Evolutionary conservation across 2,797 vertebrate species (phyloP).

Genomic region (Netta rufina): DNA sequence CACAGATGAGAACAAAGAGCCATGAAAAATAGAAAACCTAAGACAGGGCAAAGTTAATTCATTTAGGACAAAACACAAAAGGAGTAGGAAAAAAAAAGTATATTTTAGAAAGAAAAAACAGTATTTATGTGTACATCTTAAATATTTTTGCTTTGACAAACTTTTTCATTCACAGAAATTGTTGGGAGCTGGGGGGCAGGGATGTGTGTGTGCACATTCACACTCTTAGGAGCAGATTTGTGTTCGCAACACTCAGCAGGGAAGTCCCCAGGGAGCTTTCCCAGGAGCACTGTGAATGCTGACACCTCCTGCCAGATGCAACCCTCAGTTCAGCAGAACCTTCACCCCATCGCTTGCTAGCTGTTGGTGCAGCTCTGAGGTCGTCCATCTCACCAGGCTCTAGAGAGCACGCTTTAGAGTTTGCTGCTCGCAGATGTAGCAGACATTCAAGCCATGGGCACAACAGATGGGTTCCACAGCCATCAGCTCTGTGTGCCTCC

Average conservation of each 20-base stretch:
- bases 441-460: fast-evolving
- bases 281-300: fast-evolving
- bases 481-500: neutral
- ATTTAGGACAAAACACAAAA: neutral
- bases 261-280: neutral
- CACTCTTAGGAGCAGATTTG: neutral
- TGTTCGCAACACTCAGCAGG: neutral
- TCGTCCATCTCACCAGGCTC: neutral
- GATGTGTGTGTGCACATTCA: fast-evolving
- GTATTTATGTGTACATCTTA: neutral
- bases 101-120: neutral
- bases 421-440: fast-evolving
- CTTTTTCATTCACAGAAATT: neutral
- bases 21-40: neutral
- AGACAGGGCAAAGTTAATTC: neutral
- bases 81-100: neutral
- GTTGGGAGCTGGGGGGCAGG: neutral
- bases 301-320: neutral
- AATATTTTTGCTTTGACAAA: neutral
- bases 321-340: neutral
- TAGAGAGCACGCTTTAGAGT: neutral
- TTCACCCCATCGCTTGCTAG: fast-evolving
- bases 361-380: neutral
- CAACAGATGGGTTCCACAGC: fast-evolving
- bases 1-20: neutral